A percentile compares a stretch with the other conserved stretches of the same genome.
phyloP scores from a whole-genome alignment of 2,797 vertebrate species.

The Ctenochaetus hawaiiensis region DNA sequence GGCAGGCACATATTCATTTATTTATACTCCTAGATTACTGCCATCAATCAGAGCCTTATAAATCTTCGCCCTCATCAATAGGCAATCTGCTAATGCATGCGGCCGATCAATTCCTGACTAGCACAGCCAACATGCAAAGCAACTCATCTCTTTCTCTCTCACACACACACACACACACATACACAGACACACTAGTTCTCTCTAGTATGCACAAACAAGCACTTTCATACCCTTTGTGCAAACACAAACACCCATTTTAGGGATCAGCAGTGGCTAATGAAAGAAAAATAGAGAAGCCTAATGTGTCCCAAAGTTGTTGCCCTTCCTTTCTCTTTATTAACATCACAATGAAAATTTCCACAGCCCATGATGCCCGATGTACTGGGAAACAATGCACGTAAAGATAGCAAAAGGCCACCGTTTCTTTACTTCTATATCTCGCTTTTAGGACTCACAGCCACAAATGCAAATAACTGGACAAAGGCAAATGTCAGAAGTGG shows the following conservation, averaged over 20 bases:
- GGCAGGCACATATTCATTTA: constrained; percentile 81
- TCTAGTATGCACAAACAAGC: constrained; percentile 44
- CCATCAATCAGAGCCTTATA: constrained; percentile 83
- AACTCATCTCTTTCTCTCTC: constrained; percentile 63
- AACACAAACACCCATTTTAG: constrained; percentile 50
- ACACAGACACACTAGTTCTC: neutral
- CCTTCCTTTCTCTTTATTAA: constrained; percentile 25
- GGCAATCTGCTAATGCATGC: constrained; percentile 89
- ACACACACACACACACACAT: neutral
- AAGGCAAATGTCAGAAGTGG: constrained; percentile 61
- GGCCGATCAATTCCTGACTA: constrained; percentile 84
- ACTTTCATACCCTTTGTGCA: constrained; percentile 47
- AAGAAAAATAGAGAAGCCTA: constrained; percentile 27
- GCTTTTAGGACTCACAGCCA: constrained; percentile 25
- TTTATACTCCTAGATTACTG: constrained; percentile 84
- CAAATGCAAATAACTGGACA: constrained; percentile 55
- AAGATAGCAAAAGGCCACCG: constrained; percentile 33
- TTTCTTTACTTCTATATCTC: constrained; percentile 18
- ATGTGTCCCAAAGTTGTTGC: constrained; percentile 31
- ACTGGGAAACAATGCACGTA: constrained; percentile 15
- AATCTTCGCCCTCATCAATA: constrained; percentile 88
- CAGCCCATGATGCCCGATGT: neutral
- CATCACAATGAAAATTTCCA: constrained; percentile 20
- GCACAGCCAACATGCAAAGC: constrained; percentile 72
- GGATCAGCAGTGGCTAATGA: constrained; percentile 30